These are phyloP conservation scores for Archocentrus centrarchus DNA, from an alignment of 2,113 vertebrate genomes.

Conservation along the genomic window DNA sequence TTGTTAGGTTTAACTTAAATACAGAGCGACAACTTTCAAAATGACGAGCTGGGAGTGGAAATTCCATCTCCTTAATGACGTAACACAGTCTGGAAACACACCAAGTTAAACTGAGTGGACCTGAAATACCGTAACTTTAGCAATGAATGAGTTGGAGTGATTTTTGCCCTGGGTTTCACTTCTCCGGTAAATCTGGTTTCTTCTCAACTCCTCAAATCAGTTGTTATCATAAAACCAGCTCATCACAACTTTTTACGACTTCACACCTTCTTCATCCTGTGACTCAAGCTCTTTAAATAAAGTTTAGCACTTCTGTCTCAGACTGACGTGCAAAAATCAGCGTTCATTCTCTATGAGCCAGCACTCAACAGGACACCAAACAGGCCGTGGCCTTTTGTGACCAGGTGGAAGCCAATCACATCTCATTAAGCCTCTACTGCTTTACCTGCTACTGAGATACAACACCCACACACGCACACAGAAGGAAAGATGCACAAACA, in stretches of 20 bases:
- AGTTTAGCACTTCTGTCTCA: rapidly evolving
- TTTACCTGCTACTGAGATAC: slow-evolving; percentile 15
- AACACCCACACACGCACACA: slow-evolving; percentile 4
- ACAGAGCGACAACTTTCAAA: rapidly evolving
- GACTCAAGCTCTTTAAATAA: neutral
- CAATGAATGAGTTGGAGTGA: rapidly evolving
- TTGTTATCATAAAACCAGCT: neutral
- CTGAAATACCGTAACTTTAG: neutral
- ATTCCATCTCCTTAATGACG: rapidly evolving
- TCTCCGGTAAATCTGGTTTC: neutral
- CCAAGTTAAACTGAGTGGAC: neutral
- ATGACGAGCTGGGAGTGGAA: neutral
- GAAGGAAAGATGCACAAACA: neutral
- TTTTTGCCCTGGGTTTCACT: neutral
- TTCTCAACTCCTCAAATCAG: neutral
- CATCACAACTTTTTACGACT: neutral
- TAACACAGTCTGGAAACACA: neutral
- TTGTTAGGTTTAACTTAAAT: neutral
- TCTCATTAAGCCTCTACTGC: slow-evolving; percentile 9
- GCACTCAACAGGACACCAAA: neutral
- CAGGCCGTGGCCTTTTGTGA: neutral
- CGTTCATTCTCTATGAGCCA: neutral
- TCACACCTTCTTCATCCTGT: neutral
- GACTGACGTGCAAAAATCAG: neutral
- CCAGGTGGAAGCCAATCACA: slow-evolving; percentile 18